These are phyloP conservation scores for Mystacornis crossleyi DNA, from an alignment of 2,113 vertebrate genomes.

Conservation along the genomic window DNA sequence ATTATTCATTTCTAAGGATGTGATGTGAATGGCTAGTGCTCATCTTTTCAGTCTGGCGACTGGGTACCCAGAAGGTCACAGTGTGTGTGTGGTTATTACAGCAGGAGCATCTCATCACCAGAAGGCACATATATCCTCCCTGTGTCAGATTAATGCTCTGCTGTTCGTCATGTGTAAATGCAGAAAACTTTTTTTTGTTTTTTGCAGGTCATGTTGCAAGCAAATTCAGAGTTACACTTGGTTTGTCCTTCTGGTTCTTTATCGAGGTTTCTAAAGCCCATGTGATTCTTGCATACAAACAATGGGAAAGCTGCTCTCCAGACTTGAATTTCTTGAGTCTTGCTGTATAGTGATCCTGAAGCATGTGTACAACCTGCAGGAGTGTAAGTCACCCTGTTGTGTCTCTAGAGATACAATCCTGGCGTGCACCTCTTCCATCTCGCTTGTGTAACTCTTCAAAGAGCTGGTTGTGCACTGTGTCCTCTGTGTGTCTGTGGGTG, in stretches of 20 bases:
- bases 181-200: not conserved
- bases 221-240: not conserved
- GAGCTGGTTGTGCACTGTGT: not conserved
- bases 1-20: constrained; percentile 43
- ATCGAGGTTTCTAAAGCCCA: not conserved
- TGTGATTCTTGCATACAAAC: not conserved
- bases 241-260: not conserved
- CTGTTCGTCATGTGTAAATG: not conserved
- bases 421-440: not conserved
- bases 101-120: not conserved
- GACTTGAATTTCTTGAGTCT: not conserved
- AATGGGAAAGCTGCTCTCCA: not conserved
- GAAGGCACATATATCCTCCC: not conserved
- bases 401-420: not conserved
- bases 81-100: not conserved
- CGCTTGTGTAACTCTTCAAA: fast-evolving
- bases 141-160: not conserved
- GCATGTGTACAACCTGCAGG: not conserved
- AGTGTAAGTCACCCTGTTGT: not conserved
- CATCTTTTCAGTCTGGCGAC: not conserved
- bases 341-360: not conserved
- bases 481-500: not conserved
- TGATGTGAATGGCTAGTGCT: constrained; percentile 44
- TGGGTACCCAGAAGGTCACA: not conserved
- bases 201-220: not conserved